Evolutionary conservation across 2,888 invertebrate species (phyloP).

Genomic region (Andrena minutula): DNA sequence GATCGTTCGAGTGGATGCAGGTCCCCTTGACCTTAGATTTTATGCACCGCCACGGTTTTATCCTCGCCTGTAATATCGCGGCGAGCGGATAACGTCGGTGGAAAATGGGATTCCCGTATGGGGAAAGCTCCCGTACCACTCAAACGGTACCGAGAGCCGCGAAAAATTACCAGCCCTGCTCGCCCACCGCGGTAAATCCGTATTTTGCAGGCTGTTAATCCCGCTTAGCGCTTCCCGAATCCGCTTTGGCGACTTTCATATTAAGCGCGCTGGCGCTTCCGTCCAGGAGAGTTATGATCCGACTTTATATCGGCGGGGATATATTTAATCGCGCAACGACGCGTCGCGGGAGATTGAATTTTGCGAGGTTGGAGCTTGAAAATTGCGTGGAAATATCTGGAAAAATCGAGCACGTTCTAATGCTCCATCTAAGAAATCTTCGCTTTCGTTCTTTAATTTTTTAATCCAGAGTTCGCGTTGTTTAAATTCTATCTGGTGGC

Average conservation of each 20-base stretch:
- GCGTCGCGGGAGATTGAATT: constrained; percentile 6
- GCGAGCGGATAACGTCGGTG: background rate
- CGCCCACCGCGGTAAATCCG: constrained; percentile 18
- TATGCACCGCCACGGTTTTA: background rate
- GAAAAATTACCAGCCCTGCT: background rate
- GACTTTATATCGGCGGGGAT: constrained; percentile 12
- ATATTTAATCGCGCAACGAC: constrained; percentile 21
- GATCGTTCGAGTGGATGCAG: constrained; percentile 3
- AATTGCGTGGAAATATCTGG: constrained; percentile 28
- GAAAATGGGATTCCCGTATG: background rate
- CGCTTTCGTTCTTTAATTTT: background rate
- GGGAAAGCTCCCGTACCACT: background rate
- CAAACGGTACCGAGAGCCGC: background rate
- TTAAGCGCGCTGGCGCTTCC: constrained; percentile 5
- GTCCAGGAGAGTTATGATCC: constrained; percentile 14
- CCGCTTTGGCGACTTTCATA: constrained; percentile 4
- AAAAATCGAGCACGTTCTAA: background rate
- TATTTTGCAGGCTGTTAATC: constrained; percentile 31
- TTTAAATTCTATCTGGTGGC: no score
- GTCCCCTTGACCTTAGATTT: background rate
- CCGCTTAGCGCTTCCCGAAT: constrained; percentile 1
- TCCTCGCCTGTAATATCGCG: background rate
- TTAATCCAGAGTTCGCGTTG: no score
- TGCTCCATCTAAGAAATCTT: background rate
- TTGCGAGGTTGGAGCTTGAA: background rate